Percentiles rank a stretch among this genome's conserved stretches.
Conservation (phyloP, 2,113 vertebrate species). For the Merops nubicus region DNA sequence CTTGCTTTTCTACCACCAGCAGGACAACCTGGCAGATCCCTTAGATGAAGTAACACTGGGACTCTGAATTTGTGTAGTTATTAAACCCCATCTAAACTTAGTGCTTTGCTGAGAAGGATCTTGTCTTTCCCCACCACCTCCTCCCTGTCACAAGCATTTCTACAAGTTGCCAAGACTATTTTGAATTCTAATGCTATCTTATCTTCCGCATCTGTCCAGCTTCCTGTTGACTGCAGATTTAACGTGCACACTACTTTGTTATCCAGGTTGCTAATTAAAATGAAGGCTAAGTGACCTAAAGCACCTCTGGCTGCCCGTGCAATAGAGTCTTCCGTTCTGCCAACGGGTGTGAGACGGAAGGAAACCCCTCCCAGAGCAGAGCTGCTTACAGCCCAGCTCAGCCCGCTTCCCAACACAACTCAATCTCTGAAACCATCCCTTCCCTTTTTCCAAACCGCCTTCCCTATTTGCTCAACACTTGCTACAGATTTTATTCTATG, state of each 20-base stretch:
- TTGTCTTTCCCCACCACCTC: neutral
- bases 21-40: neutral
- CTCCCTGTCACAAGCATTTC: neutral
- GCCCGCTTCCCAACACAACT: neutral
- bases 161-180: neutral
- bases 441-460: neutral
- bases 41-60: neutral
- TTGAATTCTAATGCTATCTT: constrained; percentile 35
- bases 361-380: constrained; percentile 38
- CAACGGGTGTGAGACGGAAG: neutral
- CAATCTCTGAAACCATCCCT: neutral
- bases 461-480: neutral
- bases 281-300: constrained; percentile 9
- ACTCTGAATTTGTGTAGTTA: neutral
- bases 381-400: neutral
- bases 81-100: neutral
- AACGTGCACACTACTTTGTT: neutral
- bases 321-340: neutral
- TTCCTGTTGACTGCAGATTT: constrained; percentile 56
- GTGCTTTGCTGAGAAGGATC: neutral
- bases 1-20: neutral
- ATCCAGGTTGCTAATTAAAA: constrained; percentile 33
- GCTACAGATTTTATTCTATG: neutral
- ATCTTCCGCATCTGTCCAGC: constrained; percentile 42
- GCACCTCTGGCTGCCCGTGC: neutral